Evolutionary conservation across 2,113 vertebrate genomes (phyloP), one percentile per base, ranked within the genome.

Genomic region (Fulmarus glacialis): DNA sequence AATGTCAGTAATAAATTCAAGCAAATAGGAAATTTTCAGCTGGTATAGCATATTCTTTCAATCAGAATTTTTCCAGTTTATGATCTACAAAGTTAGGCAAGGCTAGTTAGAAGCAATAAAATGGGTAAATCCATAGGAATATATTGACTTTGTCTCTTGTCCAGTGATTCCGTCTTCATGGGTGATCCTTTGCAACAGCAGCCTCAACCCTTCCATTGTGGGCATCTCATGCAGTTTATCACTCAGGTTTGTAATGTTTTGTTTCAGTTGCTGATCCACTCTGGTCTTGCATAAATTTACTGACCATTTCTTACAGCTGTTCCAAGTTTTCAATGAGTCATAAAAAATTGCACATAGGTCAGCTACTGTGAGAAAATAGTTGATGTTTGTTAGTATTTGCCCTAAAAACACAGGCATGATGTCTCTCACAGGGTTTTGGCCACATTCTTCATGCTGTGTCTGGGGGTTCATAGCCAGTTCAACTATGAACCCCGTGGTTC

Each of bases 1-100:
- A 85, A 91, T 79, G 74, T 97, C 89, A 90, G 66, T 53, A 91
- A 91, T 94, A 94, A 96, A 94, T 95, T 80, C 45, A 90, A 90
- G n/a, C 22, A 86, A 91, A 91, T 63, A 34, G 56, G 45, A 78
- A 34, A 16, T 71, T 82, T 86, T 81, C 29, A 59, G n/a, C 52
- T 75, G 29, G 18, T 36, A 29, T 38, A 55, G 60, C 22, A 40
- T 66, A 22, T 88, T 94, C 53, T 85, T 89, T 87, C 38, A 68
- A 4, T 64, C 34, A 30, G 55, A 73, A 15, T 63, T 27, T 47
- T 89, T 82, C 16, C 34, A 17, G 36, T 71, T 64, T 63, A 42
- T 82, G 34, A 27, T 29, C 45, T 24, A 56, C 43, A 47, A 67
- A 87, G 40, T 72, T 72, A 72, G 53, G 27, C 36, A 72, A 58